Base-by-base conservation (phyloP, 2,797 vertebrate genomes). In the Enteromius argenteus region DNA sequence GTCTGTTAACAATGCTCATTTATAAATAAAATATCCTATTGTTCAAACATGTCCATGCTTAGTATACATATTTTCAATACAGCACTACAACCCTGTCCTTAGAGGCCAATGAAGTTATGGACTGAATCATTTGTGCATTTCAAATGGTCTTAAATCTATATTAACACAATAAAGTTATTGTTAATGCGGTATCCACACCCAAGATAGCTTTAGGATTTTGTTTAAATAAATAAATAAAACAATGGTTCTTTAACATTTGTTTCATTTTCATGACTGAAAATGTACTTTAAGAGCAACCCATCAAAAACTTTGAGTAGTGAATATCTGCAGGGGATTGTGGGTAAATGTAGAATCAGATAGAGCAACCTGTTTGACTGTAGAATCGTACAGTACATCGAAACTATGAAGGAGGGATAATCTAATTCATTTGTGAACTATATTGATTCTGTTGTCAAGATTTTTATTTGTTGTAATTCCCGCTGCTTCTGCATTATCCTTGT, bases 401-500 rank as follows among this genome's bases (percentile, higher is more conserved):
- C 15, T 27, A n/a, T 27, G n/a, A 15, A 77, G 49, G 23, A 35
- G 7, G 72, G 23, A 37, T 75, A 67, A 83, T 83, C 46, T n/a
- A 76, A 69, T 76, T 77, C 19, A 69, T 77, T 77, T 84, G 49
- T 84, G 62, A 77, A 14, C 49, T 32, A 17, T 69, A 84, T 84
- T 68, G 73, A 84, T 76, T 84, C 73, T 1, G 17, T 42, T 76
- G 81, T 84, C 73, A 68, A 69, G 62, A 68, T 58, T 83, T 83
- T 1, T 66, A 58, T 83, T 68, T 30, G 73, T 77, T 69, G 46
- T 77, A 77, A 77, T 77, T 83, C 49, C 86, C 67, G 39, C 21
- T 46, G 86, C 84, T 76, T 76, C 77, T 53, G 73, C 79, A 85
- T 72, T 86, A 84, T 46, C 23, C 58, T 62, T 80, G 76, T 86